Base-by-base conservation (phyloP, 2,888 invertebrate species). In the Dioctria linearis region DNA sequence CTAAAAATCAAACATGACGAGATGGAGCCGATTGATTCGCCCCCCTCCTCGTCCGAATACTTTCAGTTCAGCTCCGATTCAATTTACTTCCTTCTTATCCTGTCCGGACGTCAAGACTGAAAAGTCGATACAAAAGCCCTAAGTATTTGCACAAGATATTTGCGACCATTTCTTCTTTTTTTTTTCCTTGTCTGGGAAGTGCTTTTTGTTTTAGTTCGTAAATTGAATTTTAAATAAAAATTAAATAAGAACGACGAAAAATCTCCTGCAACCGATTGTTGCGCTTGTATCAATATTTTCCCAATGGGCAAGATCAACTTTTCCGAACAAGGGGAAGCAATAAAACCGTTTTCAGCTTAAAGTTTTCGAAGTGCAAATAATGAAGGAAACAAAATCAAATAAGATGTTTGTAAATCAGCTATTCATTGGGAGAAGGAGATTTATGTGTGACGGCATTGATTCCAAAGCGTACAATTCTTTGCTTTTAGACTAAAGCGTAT, bases 211-310 rank as follows among this genome's bases (percentile, higher is more conserved):
- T 87, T 87, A 87, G 87, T 87, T 87, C 85, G 84, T 84, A 87
- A 87, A 87, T 87, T 87, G 87, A 86, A 87, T 87, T 87, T 87
- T 87, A 87, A 87, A 87, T 87, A 87, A 86, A 86, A 87, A 87
- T 87, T 86, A 87, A 85, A 86, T 57, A 78, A 66, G 54, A 65
- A 76, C 61, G 13, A 49, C 63, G 73, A 59, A 75, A 59, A 57
- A 57, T 75, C 73, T 42, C 13, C 43, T 40, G 43, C 43, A 57
- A 75, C 69, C 69, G 69, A 69, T 69, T 69, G 69, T 69, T 69
- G 69, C 25, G 25, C 51, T 51, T 69, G 51, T 69, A 37, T n/a
- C 51, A 69, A 69, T 69, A 69, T 69, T 69, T 51, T 69, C 54
- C 39, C 51, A 69, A 11, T 25, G 51, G 43, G 51, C 51, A 51